Evolutionary conservation across 2,797 vertebrate genomes (phyloP), one percentile per base, ranked within the genome.

Genomic region (Mallotus villosus): DNA sequence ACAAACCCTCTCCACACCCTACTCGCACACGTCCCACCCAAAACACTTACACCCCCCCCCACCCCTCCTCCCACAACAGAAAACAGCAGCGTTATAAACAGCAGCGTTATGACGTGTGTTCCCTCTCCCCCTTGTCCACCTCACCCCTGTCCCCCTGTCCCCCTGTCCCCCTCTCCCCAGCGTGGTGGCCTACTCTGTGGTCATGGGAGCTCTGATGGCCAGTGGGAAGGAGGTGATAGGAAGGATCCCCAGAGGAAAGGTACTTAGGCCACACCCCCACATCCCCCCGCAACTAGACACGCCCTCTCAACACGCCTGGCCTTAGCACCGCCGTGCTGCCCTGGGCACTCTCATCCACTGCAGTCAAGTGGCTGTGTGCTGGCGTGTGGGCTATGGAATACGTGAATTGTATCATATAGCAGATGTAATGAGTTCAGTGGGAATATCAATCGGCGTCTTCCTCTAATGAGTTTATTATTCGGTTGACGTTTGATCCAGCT

Each of bases 201-300:
- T 98, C 41, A 97, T 99, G 96, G 97, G 97, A 7, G 96, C 95
- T 0, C 79, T 99, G 78, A 98, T 99, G 97, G 97, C 97, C 77
- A 98, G 96, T 73, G 97, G 97, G 59, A 99, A 96, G 84, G 97
- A 99, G 89, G 92, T 98, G 17, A 91, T 95, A 0, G 97, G 97
- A 19, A 92, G 95, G 87, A 98, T 99, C 76, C 97, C 97, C 0
- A 97, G 96, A 91, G 97, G 97, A 91, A 99, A 98, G 95, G 97
- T 92, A 88, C 32, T 8, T 8, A 34, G 32, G 32, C 68, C 24
- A n/a, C 7, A 69, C 17, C 2, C n/a, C 22, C 41, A 34, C 16
- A n/a, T 4, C 12, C 3, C n/a, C n/a, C n/a, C n/a, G 51, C 7
- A 7, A 12, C 41, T 14, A 46, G 41, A 14, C 9, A 46, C 0